A percentile compares a stretch with the other conserved stretches of the same genome.
These are phyloP conservation scores for Ariolimax columbianus DNA, from an alignment of 2,888 invertebrate genomes.

Conservation along the genomic window DNA sequence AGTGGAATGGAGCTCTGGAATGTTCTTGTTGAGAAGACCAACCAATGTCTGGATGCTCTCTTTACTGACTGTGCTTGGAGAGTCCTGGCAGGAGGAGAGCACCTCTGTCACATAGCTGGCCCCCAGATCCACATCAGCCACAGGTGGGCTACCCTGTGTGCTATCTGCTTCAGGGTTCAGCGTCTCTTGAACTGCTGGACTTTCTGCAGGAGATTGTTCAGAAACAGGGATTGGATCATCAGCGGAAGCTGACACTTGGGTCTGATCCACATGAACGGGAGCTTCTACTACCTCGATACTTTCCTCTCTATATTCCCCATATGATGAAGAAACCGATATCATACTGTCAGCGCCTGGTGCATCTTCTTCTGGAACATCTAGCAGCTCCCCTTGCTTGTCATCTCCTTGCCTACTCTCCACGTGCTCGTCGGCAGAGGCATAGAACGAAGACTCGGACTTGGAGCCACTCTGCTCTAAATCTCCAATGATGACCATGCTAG, in stretches of 20 bases:
- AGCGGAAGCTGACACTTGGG: not conserved
- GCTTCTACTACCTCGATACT: not conserved
- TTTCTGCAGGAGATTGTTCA: not conserved
- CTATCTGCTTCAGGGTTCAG: too few relatives aligned
- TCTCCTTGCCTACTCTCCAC: not conserved
- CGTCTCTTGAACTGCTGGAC: not conserved
- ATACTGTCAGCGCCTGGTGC: not conserved
- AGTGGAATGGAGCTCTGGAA: slow-evolving; percentile 80
- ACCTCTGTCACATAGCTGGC: slow-evolving; percentile 24
- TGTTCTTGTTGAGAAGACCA: slow-evolving; percentile 79
- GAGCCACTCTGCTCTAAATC: slow-evolving; percentile 32
- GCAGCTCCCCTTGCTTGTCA: not conserved
- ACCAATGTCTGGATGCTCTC: slow-evolving; percentile 57
- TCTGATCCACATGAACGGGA: not conserved
- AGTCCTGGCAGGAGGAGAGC: slow-evolving; percentile 37
- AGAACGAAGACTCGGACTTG: slow-evolving; percentile 42
- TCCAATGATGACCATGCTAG: slow-evolving; percentile 47
- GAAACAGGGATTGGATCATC: not conserved
- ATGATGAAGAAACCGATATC: not conserved
- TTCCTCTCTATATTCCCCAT: not conserved
- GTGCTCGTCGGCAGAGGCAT: slow-evolving; percentile 40
- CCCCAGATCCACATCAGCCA: not conserved
- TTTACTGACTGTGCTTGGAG: slow-evolving; percentile 38
- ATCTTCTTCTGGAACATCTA: slow-evolving; percentile 9
- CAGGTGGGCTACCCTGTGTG: not conserved